phyloP scores from a whole-genome alignment of 2,797 vertebrate genomes.

The Pteronotus mesoamericanus region DNA sequence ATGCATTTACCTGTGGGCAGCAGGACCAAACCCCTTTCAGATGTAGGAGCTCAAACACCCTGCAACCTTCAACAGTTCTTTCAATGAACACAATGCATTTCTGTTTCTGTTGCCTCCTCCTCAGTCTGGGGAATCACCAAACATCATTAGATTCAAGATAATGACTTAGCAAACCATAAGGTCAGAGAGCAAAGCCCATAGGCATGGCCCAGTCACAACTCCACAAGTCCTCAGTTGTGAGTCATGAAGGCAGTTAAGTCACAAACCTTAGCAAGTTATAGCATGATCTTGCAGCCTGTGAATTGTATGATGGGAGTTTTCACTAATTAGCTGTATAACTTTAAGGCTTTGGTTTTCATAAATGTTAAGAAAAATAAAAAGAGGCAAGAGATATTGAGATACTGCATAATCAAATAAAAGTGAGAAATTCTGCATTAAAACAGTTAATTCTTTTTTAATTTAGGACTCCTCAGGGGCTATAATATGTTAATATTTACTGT shows the following conservation, averaged over 20 bases:
- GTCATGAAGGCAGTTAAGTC: neutral
- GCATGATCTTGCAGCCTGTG: neutral
- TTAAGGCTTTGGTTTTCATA: neutral
- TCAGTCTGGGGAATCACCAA: neutral
- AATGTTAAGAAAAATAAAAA: neutral
- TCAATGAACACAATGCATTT: neutral
- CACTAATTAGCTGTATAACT: neutral
- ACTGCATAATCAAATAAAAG: slow-evolving; percentile 10
- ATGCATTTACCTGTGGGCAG: neutral
- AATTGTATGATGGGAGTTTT: neutral
- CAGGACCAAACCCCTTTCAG: neutral
- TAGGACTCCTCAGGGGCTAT: neutral
- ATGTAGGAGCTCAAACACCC: neutral
- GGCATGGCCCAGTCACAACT: neutral
- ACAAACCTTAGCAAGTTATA: neutral
- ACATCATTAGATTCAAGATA: neutral
- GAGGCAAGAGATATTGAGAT: neutral
- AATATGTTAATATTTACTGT: neutral
- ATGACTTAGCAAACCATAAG: neutral
- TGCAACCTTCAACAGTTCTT: neutral
- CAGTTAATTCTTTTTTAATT: neutral
- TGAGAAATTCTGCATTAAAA: neutral
- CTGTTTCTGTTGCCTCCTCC: neutral
- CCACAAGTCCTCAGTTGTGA: neutral
- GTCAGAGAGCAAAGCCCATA: neutral